Evolutionary conservation across 2,888 invertebrate species (phyloP), one percentile per base, ranked within the genome.

Genomic region (Agriopis marginaria): DNA sequence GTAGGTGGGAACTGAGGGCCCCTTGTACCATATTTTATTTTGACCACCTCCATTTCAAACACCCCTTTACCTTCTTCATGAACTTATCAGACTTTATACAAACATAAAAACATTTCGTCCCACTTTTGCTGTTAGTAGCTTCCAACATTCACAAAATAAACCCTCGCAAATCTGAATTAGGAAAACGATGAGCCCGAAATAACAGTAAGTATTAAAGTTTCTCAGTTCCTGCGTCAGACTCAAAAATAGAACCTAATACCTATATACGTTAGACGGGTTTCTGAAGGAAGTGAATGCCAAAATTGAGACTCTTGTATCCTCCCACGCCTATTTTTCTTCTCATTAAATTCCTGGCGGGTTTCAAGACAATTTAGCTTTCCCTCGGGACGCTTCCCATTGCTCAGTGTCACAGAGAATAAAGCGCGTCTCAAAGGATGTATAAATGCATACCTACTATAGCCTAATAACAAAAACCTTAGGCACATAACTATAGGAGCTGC

Each of bases 1-100:
- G 51, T 66, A 65, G 47, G 56, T 77, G 75, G 69, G 75, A 75
- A 63, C 66, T 67, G 72, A 66, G 70, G 64, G 73, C 58, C 69
- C 72, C 76, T 75, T 72, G 68, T 71, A 72, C 71, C 74, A 75
- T 66, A 70, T 79, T 80, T 78, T 84, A 80, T 81, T 82, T 81
- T 80, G 72, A 77, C 76, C 72, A 76, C 47, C 75, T 74, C 71
- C 71, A 77, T 79, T 82, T 77, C 68, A 68, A 75, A 76, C 79
- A 77, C 75, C 77, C 77, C 72, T 72, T 75, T 69, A 14, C 62
- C 49, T 68, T 63, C 45, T 17, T 55, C 51, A 69, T 65, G 32
- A 72, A 45, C 64, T 44, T 68, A 67, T 59, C 70, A 44, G 59
- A 63, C 60, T 73, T 73, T 72, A 70, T 63, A 65, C 54, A 68